phyloP scores from a whole-genome alignment of 2,888 invertebrate genomes.

The Andrena camellia region DNA sequence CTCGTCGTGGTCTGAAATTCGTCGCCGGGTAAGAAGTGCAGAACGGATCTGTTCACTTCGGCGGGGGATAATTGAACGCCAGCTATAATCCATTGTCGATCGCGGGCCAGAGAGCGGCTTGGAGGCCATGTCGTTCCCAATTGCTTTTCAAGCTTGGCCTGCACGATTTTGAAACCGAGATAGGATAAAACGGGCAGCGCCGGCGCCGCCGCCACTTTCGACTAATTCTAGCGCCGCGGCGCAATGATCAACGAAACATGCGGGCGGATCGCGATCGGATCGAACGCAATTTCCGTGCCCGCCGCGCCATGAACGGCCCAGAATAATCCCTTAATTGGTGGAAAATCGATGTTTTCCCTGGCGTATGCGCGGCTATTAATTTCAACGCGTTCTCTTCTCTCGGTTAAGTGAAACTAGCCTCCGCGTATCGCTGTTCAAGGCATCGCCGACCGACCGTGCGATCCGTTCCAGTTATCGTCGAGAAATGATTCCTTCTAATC shows the following conservation, averaged over 20 bases:
- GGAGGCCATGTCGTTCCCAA: constrained; percentile 34
- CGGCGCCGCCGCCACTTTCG: constrained; percentile 30
- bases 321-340: constrained; percentile 45
- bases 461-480: too few species aligned
- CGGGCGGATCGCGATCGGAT: constrained; percentile 33
- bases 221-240: constrained; percentile 26
- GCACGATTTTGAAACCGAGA: constrained; percentile 30
- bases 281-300: constrained; percentile 40
- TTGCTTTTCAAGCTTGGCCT: constrained; percentile 46
- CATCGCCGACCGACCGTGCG: background rate
- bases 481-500: too few species aligned
- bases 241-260: constrained; percentile 50
- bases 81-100: background rate
- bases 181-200: constrained; percentile 20
- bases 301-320: constrained; percentile 1
- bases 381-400: constrained; percentile 9
- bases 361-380: constrained; percentile 18
- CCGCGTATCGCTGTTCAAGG: background rate
- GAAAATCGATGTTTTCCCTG: constrained; percentile 39
- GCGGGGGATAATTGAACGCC: background rate
- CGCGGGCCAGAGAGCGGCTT: background rate
- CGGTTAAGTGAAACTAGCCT: background rate
- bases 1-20: too few species aligned
- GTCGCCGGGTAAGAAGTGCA: too few species aligned
- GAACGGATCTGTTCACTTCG: too few species aligned